Evolutionary conservation across 2,113 vertebrate genomes (phyloP).

Genomic region (Nansenia antarctica): DNA sequence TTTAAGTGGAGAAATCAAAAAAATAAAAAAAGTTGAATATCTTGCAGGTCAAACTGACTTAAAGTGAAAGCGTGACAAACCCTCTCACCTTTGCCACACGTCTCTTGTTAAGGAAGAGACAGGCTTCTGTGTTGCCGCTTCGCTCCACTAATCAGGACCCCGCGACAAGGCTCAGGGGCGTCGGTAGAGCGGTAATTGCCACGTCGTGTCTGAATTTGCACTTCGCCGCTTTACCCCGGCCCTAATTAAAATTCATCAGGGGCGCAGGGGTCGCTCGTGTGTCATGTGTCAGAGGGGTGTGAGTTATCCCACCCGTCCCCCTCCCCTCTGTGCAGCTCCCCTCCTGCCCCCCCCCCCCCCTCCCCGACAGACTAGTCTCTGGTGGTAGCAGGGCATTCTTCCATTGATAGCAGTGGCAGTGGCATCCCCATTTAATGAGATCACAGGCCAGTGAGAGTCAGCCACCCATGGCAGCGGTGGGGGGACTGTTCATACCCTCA

Average conservation of each 20-base stretch:
- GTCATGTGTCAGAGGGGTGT: background rate
- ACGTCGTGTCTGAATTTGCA: background rate
- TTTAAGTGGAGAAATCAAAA: no score
- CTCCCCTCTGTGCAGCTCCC: no score
- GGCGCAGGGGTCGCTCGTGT: background rate
- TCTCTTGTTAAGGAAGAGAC: background rate
- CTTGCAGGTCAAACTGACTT: no score
- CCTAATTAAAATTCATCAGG: background rate
- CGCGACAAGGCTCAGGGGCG: background rate
- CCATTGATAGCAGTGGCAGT: background rate
- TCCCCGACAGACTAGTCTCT: background rate
- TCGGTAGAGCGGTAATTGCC: background rate
- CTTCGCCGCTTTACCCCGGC: background rate
- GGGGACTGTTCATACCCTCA: background rate
- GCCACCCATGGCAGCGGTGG: background rate
- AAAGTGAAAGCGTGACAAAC: no score
- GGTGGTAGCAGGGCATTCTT: background rate
- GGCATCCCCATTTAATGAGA: background rate
- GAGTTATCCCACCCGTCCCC: no score
- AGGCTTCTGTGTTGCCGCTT: background rate
- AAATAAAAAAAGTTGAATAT: no score
- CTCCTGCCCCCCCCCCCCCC: background rate
- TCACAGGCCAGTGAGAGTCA: background rate
- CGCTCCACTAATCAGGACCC: background rate
- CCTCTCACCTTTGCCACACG: no score